Evolutionary conservation across 2,797 vertebrate genomes (phyloP).

Genomic region (Hyperoplus lanceolatus): DNA sequence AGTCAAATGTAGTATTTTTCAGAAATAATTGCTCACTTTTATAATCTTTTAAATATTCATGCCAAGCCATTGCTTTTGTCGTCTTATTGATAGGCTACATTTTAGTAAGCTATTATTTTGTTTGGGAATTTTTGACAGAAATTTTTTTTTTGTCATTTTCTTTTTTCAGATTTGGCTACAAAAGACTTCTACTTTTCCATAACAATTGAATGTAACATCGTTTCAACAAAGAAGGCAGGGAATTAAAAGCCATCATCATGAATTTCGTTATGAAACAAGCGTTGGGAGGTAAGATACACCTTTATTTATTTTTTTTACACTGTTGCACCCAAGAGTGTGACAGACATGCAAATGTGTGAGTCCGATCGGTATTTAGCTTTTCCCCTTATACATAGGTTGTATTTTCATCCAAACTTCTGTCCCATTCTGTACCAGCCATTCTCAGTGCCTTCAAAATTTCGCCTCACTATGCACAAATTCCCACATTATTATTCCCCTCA

Average conservation of each 20-base stretch:
- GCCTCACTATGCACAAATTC: background rate
- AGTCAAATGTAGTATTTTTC: background rate
- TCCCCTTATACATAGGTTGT: background rate
- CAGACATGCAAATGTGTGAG: no score
- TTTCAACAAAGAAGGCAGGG: constrained; percentile 82
- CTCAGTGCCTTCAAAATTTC: background rate
- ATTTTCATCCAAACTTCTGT: constrained; percentile 15
- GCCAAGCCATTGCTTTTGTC: background rate
- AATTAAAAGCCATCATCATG: constrained; percentile 91
- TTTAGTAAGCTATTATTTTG: background rate
- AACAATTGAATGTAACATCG: constrained; percentile 87
- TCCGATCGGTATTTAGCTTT: background rate
- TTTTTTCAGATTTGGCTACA: constrained; percentile 71
- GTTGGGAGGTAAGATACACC: constrained; percentile 90
- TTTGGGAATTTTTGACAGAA: background rate
- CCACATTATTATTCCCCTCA: background rate
- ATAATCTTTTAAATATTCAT: no score
- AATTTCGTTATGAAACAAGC: constrained; percentile 99
- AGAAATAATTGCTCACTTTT: background rate
- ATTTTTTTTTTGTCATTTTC: background rate
- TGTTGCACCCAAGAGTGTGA: background rate
- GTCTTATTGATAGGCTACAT: background rate
- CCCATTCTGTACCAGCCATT: background rate
- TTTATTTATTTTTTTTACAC: background rate
- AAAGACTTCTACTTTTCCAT: constrained; percentile 67